Conservation (phyloP, 2,113 vertebrate genomes). For the Chaenocephalus aceratus region DNA sequence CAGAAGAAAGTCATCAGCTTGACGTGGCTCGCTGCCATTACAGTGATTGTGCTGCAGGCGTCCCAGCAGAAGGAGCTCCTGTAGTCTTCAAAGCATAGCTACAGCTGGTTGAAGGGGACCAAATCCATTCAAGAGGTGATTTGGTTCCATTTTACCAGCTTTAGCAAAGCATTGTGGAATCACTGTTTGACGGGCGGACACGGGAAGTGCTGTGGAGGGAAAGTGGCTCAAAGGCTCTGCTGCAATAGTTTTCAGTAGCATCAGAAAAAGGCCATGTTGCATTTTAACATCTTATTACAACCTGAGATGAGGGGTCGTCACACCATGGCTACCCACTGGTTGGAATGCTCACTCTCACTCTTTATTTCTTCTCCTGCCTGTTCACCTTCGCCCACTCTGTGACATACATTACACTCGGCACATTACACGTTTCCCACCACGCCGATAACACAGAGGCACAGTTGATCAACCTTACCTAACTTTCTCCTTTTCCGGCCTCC, state of each 20-base stretch:
- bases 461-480: constrained; percentile 61
- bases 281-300: constrained; percentile 43
- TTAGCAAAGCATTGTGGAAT: constrained; percentile 96
- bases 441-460: constrained; percentile 54
- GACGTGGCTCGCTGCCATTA: constrained; percentile 24
- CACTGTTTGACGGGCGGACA: constrained; percentile 38
- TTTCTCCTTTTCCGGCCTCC: constrained; percentile 58
- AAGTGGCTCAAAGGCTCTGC: neutral
- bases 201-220: constrained; percentile 18
- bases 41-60: constrained; percentile 51
- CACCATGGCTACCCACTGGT: neutral
- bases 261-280: constrained; percentile 13
- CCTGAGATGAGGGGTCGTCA: constrained; percentile 3
- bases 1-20: constrained; percentile 30
- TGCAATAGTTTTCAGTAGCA: neutral
- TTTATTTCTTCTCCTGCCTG: neutral
- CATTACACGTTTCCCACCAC: constrained; percentile 49
- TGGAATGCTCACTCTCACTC: neutral
- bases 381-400: constrained; percentile 43
- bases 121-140: constrained; percentile 99
- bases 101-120: constrained; percentile 99
- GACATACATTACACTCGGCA: constrained; percentile 50
- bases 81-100: constrained; percentile 96
- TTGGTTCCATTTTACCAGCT: constrained; percentile 99
- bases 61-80: constrained; percentile 47